Percentiles rank a stretch among this genome's conserved stretches.
Conservation (phyloP, 2,888 invertebrate species). For the Periphyllus acericola region DNA sequence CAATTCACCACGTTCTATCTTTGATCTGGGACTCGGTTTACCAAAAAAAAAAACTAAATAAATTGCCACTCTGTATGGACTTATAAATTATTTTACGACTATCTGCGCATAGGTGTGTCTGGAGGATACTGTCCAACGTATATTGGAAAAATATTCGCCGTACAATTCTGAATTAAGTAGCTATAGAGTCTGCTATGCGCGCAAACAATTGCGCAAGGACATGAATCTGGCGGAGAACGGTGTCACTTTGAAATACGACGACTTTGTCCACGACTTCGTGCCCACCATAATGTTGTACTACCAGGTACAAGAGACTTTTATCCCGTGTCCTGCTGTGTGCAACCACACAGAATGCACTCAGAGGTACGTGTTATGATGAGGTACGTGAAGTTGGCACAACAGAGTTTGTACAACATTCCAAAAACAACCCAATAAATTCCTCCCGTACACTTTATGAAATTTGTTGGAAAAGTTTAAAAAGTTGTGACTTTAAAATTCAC, state of each 20-base stretch:
- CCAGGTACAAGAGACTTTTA: neutral
- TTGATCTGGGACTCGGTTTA: no score
- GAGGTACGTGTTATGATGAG: no score
- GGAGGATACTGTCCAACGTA: slow-evolving; percentile 25
- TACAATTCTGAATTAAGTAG: slow-evolving; percentile 1
- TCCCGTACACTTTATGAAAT: no score
- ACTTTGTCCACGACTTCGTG: neutral
- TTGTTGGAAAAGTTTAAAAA: no score
- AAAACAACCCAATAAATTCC: no score
- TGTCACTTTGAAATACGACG: neutral
- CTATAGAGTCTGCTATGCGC: slow-evolving; percentile 1
- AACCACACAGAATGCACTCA: neutral
- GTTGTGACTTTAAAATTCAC: no score
- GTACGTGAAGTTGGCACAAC: no score
- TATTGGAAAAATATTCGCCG: slow-evolving; percentile 20
- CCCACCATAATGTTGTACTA: slow-evolving; percentile 37
- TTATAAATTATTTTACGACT: no score
- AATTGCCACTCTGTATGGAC: no score
- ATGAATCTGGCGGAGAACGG: neutral
- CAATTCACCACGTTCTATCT: no score
- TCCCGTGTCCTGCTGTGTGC: neutral
- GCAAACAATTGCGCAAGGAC: neutral
- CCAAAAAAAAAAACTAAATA: no score
- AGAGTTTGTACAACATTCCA: no score
- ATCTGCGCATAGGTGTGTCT: neutral